Base-by-base conservation (phyloP, 2,888 invertebrate genomes). In the Perizoma flavofasciatum region DNA sequence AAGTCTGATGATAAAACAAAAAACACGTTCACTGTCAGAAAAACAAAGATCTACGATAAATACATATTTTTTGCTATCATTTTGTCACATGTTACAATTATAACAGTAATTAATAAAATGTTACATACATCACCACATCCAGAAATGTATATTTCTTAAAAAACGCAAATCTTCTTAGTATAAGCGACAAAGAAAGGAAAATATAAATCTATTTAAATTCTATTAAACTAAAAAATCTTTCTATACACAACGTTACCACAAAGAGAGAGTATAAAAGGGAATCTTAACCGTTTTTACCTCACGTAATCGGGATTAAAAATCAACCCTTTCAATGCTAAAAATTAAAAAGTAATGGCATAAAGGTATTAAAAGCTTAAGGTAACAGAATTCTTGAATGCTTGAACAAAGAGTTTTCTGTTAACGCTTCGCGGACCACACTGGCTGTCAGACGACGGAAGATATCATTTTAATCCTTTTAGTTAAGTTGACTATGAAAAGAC, bases 401-500 rank as follows among this genome's bases (percentile, higher is more conserved):
- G 66, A 75, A 90, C 89, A 90, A 91, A 88, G 87, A 84, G 77
- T 81, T 81, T 81, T 84, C 80, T 82, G 86, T 91, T 91, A 85
- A 89, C 89, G 91, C 83, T 89, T 74, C 77, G 83, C 66, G 78
- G 92, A 89, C 90, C 92, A 90, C 91, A 92, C 90, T 88, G 87
- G 81, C 79, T 88, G 91, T 85, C 84, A 86, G 85, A 83, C 82
- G 86, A 85, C 88, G 89, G 89, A 91, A 90, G 90, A 88, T 89
- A 90, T 91, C 87, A 89, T 91, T 91, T 89, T 91, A 91, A 92
- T 92, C 92, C 92, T 89, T 92, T 92, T 92, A 91, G 89, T 88
- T 89, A 90, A 92, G 91, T 91, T 91, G 89, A 83, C 89, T 89
- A 89, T 91, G 88, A 89, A 89, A 88, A 83, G 89, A 88, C 88